Evolutionary conservation across 2,113 vertebrate genomes (phyloP).

Genomic region (Vireo altiloquus): DNA sequence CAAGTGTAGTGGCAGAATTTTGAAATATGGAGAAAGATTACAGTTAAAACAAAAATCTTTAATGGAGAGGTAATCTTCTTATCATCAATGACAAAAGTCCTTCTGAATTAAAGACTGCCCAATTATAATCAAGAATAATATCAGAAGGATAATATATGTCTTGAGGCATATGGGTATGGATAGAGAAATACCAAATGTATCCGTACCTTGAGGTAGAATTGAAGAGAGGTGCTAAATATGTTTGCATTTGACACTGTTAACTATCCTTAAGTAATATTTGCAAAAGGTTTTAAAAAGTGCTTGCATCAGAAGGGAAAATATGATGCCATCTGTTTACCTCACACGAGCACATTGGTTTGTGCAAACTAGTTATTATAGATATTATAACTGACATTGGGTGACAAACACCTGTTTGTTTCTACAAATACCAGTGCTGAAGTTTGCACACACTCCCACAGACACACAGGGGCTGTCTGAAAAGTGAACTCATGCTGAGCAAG

Average conservation of each 20-base stretch:
- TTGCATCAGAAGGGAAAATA: neutral
- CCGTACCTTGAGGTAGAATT: neutral
- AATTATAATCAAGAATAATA: neutral
- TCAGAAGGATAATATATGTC: neutral
- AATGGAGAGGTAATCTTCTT: neutral
- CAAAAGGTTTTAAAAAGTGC: neutral
- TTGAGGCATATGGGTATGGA: neutral
- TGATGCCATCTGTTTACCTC: conserved; percentile 19
- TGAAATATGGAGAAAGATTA: neutral
- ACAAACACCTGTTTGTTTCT: conserved; percentile 3
- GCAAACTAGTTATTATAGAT: neutral
- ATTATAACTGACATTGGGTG: neutral
- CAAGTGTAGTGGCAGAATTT: neutral
- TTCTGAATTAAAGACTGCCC: neutral
- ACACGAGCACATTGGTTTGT: neutral
- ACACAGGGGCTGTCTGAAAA: neutral
- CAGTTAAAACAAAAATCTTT: neutral
- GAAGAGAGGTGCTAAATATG: neutral
- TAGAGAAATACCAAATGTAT: neutral
- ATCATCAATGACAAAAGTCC: neutral
- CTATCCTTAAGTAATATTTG: neutral
- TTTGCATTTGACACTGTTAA: conserved; percentile 11
- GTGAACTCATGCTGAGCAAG: neutral
- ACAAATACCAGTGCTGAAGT: neutral
- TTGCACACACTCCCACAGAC: neutral